Percentiles rank a stretch among this genome's conserved stretches.
Evolutionary conservation across 2,888 invertebrate species (phyloP).

Genomic region (Drosophila vallismaia): DNA sequence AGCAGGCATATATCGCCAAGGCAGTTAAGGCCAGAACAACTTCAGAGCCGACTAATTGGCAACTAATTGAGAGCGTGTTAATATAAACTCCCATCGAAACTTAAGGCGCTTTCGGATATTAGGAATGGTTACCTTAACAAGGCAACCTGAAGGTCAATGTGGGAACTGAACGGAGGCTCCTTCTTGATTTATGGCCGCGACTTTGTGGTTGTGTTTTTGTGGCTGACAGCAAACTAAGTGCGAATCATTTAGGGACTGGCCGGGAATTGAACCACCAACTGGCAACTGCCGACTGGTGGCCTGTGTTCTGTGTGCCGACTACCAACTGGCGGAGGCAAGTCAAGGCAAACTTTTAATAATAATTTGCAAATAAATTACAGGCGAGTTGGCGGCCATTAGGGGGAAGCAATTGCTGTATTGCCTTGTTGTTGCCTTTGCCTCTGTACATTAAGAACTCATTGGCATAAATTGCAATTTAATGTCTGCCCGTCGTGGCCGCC

Average conservation of each 20-base stretch:
- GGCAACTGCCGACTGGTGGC: background rate
- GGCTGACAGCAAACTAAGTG: slow-evolving; percentile 76
- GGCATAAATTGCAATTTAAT: slow-evolving; percentile 82
- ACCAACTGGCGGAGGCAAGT: slow-evolving; percentile 27
- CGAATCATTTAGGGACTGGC: slow-evolving; percentile 66
- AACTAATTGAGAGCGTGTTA: slow-evolving; percentile 65
- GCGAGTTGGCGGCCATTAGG: slow-evolving; percentile 68
- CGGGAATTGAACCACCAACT: slow-evolving; percentile 20
- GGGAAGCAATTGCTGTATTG: slow-evolving; percentile 34
- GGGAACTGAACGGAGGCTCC: slow-evolving; percentile 24
- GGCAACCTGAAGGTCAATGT: slow-evolving; percentile 19
- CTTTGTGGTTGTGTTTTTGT: slow-evolving; percentile 63
- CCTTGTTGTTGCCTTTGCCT: slow-evolving; percentile 37
- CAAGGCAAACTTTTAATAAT: slow-evolving; percentile 79
- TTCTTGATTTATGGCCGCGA: slow-evolving; percentile 70
- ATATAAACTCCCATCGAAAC: slow-evolving; percentile 32
- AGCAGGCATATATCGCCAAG: slow-evolving; percentile 33
- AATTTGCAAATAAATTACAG: slow-evolving; percentile 81
- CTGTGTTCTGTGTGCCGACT: background rate
- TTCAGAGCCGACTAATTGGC: slow-evolving; percentile 53
- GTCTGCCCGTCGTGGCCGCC: slow-evolving; percentile 59
- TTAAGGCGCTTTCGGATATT: slow-evolving; percentile 10
- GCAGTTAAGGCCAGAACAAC: slow-evolving; percentile 7
- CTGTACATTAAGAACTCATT: slow-evolving; percentile 81
- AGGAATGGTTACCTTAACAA: background rate